Percentiles rank a stretch among this genome's conserved stretches.
Evolutionary conservation across 2,888 invertebrate genomes (phyloP).

Genomic region (Petrolisthes cinctipes): DNA sequence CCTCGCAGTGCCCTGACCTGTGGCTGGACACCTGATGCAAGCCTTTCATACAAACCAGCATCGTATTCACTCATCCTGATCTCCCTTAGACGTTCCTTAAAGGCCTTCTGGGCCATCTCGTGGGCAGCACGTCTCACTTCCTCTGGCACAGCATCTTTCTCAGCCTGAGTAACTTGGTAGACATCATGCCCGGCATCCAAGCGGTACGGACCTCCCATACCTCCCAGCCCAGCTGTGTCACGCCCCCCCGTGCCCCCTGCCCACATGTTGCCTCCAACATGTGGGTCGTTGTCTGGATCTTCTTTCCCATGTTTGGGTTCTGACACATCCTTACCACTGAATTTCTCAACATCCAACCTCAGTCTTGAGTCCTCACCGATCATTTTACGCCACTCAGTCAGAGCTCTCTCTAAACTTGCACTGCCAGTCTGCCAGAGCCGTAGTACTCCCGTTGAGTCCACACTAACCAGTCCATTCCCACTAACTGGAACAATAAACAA

Average conservation of each 20-base stretch:
- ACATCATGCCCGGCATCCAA: conserved; percentile 82
- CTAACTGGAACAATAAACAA: conserved; percentile 71
- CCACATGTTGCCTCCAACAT: conserved; percentile 97
- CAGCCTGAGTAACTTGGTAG: conserved; percentile 82
- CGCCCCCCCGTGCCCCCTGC: conserved; percentile 83
- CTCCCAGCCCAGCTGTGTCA: conserved; percentile 95
- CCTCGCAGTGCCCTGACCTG: conserved; percentile 86
- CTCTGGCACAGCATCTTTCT: conserved; percentile 91
- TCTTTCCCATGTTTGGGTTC: conserved; percentile 93
- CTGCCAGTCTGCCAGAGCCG: conserved; percentile 74
- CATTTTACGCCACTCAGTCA: conserved; percentile 72
- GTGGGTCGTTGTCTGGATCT: conserved; percentile 89
- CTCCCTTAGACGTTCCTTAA: conserved; percentile 86
- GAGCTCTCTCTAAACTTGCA: conserved; percentile 70
- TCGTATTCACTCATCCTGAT: conserved; percentile 96
- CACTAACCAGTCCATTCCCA: conserved; percentile 73
- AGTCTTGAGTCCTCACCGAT: conserved; percentile 68
- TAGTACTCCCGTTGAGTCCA: conserved; percentile 74
- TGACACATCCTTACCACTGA: conserved; percentile 77
- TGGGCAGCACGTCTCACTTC: conserved; percentile 89
- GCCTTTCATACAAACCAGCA: conserved; percentile 86
- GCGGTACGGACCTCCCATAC: conserved; percentile 95
- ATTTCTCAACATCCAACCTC: conserved; percentile 81
- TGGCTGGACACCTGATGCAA: conserved; percentile 79
- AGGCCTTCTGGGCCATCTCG: conserved; percentile 92